Conservation (phyloP, 30 jellyfish, hydroid and myxozoan genomes). For the Aurelia sp. region DNA sequence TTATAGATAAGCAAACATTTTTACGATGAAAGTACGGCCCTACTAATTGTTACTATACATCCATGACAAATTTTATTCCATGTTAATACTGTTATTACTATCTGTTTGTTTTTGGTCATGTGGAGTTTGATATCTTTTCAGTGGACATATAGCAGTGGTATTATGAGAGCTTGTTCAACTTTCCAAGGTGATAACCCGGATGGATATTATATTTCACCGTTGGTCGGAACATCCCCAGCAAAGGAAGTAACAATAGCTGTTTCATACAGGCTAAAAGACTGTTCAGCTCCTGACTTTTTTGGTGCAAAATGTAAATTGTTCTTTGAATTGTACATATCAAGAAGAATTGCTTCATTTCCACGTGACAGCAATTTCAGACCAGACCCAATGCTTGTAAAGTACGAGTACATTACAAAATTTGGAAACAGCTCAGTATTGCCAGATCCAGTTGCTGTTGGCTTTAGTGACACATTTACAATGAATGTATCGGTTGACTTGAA, state of each 20-base stretch:
- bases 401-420: background rate
- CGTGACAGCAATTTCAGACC: background rate
- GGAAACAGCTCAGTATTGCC: background rate
- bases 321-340: background rate
- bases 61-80: no score
- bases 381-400: background rate
- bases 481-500: conserved; percentile 11
- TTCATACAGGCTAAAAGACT: background rate
- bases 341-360: background rate
- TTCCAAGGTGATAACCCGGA: background rate
- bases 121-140: no score
- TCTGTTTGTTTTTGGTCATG: no score
- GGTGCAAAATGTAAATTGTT: background rate
- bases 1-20: no score
- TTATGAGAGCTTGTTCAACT: no score
- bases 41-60: no score
- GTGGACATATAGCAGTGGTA: no score
- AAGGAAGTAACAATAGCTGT: conserved; percentile 1
- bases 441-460: background rate
- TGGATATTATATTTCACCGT: conserved; percentile 10
- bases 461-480: background rate
- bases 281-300: background rate
- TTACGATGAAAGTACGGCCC: no score
- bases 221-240: conserved; percentile 10
- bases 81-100: no score